phyloP scores from a whole-genome alignment of 2,113 vertebrate species.

The Actenoides hombroni region DNA sequence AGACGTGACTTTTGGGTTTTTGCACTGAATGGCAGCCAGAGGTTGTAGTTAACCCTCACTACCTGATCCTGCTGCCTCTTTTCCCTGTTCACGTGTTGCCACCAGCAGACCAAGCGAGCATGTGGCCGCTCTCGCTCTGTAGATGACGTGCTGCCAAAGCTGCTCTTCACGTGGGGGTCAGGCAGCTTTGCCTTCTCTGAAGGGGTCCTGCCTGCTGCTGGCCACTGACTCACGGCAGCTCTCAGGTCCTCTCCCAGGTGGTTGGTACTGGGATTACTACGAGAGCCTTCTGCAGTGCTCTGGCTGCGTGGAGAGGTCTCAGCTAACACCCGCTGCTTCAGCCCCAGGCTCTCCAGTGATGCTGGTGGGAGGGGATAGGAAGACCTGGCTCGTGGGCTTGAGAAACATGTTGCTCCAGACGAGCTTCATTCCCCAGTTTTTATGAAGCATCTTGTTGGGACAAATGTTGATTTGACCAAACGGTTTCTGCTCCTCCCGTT shows the following conservation, averaged over 20 bases:
- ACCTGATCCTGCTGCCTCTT: neutral
- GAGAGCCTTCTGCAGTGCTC: neutral
- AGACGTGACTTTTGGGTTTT: conserved; percentile 5
- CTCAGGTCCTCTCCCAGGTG: neutral
- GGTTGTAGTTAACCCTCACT: neutral
- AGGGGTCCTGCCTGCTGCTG: neutral
- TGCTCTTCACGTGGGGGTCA: neutral
- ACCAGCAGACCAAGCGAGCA: neutral
- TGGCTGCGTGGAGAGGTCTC: neutral
- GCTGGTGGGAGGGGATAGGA: neutral
- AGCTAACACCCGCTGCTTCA: neutral
- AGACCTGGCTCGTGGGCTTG: too few species aligned
- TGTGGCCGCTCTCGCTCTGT: neutral
- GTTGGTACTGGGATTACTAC: neutral
- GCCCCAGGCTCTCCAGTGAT: neutral
- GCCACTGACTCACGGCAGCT: neutral
- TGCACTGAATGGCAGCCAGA: neutral
- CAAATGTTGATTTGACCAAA: neutral
- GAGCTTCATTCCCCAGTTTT: neutral
- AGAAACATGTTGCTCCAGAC: neutral
- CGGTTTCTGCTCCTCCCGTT: neutral
- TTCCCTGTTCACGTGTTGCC: neutral
- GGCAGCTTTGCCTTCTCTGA: neutral
- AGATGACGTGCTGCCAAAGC: neutral
- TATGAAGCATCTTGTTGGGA: neutral